Conservation (phyloP, 2,888 invertebrate genomes). For the Tupiocoris notatus region DNA sequence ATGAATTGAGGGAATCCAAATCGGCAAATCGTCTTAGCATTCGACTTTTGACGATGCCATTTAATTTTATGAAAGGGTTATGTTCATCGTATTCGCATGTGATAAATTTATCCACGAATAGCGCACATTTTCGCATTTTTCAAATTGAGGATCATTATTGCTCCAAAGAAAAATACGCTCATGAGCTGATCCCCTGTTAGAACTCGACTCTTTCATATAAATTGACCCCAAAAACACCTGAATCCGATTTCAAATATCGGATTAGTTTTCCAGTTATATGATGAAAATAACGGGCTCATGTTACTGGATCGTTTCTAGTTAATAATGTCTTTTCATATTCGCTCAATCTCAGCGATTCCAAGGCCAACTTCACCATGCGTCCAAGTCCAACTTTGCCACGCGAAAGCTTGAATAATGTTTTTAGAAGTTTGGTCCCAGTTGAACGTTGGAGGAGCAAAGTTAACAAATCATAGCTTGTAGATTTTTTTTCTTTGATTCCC, state of each 20-base stretch:
- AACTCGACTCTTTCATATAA: conserved; percentile 28
- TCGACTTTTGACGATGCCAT: conserved; percentile 3
- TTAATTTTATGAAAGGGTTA: not conserved
- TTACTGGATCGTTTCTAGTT: conserved; percentile 29
- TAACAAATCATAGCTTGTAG: conserved; percentile 44
- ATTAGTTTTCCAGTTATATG: conserved; percentile 19
- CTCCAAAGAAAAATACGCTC: conserved; percentile 44
- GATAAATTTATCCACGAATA: conserved; percentile 11
- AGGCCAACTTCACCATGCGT: no score
- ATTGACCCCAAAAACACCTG: conserved; percentile 43
- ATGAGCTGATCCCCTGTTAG: conserved; percentile 45
- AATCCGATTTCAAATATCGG: conserved; percentile 36
- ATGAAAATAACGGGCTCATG: conserved; percentile 20
- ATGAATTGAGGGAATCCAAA: not conserved
- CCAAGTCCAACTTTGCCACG: not conserved
- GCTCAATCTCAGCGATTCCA: conserved; percentile 1
- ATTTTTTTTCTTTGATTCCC: conserved; percentile 37
- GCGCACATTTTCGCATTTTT: not conserved
- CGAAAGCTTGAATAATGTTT: conserved; percentile 2
- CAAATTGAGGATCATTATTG: conserved; percentile 34
- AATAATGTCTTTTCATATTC: conserved; percentile 4
- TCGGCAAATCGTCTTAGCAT: conserved; percentile 8
- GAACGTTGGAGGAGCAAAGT: conserved; percentile 31
- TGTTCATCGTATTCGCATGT: conserved; percentile 20
- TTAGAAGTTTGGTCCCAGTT: conserved; percentile 18